A percentile compares a stretch with the other conserved stretches of the same genome.
phyloP scores from a whole-genome alignment of 2,113 vertebrate species.

The Vidua macroura region DNA sequence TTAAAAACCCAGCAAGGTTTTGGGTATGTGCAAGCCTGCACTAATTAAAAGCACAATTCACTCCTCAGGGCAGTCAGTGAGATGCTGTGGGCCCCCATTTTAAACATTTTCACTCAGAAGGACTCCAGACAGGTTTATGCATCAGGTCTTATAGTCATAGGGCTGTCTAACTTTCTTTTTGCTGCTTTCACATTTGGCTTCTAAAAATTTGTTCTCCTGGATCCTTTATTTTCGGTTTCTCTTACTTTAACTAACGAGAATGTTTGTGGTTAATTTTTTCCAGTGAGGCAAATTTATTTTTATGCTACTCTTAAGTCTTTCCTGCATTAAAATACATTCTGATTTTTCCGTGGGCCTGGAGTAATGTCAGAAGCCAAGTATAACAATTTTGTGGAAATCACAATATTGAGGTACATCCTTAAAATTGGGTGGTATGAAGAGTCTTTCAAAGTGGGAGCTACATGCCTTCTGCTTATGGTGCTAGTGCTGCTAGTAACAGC shows the following conservation, averaged over 20 bases:
- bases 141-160: not conserved
- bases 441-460: not conserved
- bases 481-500: not conserved
- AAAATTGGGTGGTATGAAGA: not conserved
- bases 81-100: not conserved
- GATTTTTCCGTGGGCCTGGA: not conserved
- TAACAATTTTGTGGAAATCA: slow-evolving; percentile 5
- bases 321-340: not conserved
- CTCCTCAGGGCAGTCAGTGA: not conserved
- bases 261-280: not conserved
- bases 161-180: not conserved
- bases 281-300: not conserved
- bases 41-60: not conserved
- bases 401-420: not conserved
- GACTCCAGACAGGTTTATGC: not conserved
- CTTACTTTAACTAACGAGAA: not conserved
- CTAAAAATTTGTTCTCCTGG: not conserved
- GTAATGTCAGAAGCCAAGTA: not conserved
- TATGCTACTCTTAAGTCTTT: not conserved
- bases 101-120: not conserved
- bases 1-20: not conserved
- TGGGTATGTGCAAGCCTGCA: not conserved
- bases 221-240: not conserved
- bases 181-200: not conserved
- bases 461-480: not conserved